Base-by-base conservation (phyloP, 23 tunicate genomes). In the Ciona savignyi region DNA sequence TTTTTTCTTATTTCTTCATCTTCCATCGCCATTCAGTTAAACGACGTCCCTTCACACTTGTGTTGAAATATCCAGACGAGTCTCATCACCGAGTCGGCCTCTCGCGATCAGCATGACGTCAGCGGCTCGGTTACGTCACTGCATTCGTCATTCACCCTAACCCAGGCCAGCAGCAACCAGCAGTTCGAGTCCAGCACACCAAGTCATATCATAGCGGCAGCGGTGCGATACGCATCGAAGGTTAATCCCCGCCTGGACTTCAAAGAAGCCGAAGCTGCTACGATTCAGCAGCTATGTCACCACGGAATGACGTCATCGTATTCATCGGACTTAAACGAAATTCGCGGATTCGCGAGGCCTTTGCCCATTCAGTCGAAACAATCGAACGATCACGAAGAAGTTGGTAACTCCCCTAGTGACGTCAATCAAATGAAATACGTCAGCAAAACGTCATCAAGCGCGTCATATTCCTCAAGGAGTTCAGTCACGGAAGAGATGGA, bases 191-290 rank as follows among this genome's bases (percentile, higher is more conserved):
- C 56, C 11, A 34, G 48, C 24, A 32, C 77, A 26, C 27, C 77
- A 32, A 51, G 49, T 42, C 77, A 49, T 30, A 3, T 72, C 29
- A 51, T 72, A 11, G 64, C 35, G 29, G 77, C 77, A 3, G 62
- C 77, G 4, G 48, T 72, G 24, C 77, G 77, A 9, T 72, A 9
- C 77, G 77, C 77, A 25, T 35, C 77, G 51, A 34, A 69, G 34
- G 73, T 69, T 29, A 69, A 34, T n/a, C 73, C 73, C 33, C 33
- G 73, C 33, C 32, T 69, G 48, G 73, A 69, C 51, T 69, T 69
- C 51, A 66, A 66, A 27, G 48, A 69, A 49, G 33, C 73, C 9
- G 9, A 9, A 9, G 15, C 56, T 9, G 9, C 56, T 6, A 15
- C 56, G 11, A 6, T 9, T 15, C 56, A 42, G 56, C 56, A 42